Conservation (phyloP, 2,797 vertebrate genomes). For the Alauda arvensis region DNA sequence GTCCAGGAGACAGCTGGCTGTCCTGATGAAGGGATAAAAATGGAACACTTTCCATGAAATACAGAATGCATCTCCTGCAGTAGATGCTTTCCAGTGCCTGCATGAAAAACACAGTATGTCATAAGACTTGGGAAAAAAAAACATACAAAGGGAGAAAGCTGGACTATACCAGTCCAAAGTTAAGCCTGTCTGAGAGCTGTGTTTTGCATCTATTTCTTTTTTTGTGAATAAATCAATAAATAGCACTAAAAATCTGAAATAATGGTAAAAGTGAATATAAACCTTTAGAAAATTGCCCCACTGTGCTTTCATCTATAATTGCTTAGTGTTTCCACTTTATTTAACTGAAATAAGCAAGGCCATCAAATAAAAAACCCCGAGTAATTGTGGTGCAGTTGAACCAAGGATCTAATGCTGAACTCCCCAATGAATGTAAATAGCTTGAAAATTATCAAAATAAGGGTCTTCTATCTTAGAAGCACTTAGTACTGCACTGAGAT, state of each 20-base stretch:
- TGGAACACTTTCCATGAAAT: neutral
- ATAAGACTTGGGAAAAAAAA: neutral
- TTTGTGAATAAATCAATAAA: neutral
- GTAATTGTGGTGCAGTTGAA: neutral
- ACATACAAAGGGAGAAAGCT: neutral
- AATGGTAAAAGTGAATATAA: neutral
- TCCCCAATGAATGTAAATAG: neutral
- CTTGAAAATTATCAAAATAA: constrained; percentile 1
- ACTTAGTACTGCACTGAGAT: neutral
- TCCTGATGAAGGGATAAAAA: neutral
- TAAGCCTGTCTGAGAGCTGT: neutral
- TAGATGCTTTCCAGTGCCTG: neutral
- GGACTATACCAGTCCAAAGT: neutral
- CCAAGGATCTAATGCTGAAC: neutral
- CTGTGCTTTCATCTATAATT: neutral
- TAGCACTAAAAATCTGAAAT: neutral
- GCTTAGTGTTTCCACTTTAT: neutral
- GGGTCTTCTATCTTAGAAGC: neutral
- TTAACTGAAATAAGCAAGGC: neutral
- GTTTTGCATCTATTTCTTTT: neutral
- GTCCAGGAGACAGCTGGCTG: neutral
- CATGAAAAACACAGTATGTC: neutral
- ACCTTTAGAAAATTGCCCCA: neutral
- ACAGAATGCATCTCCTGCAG: neutral
- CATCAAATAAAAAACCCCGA: neutral